Percentiles rank a stretch among this genome's conserved stretches.
phyloP scores from a whole-genome alignment of 2,113 vertebrate genomes.

The Melospiza melodia region DNA sequence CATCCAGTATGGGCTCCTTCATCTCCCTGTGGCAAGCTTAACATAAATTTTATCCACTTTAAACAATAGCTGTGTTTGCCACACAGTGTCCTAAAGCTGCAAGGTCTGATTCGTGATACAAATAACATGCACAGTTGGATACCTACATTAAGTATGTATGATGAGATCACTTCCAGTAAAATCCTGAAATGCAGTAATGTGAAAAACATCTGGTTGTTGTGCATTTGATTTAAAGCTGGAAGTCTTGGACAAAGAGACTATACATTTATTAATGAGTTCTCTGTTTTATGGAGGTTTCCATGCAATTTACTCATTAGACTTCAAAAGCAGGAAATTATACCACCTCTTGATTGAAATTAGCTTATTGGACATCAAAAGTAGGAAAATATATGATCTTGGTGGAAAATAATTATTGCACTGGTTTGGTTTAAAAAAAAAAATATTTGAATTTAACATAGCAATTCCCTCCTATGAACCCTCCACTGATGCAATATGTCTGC shows the following conservation, averaged over 20 bases:
- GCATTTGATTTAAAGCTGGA: constrained; percentile 76
- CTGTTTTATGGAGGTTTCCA: constrained; percentile 55
- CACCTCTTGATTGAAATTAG: constrained; percentile 4
- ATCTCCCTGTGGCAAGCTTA: not conserved
- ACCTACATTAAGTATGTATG: constrained; percentile 65
- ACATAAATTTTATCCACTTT: constrained; percentile 27
- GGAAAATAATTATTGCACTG: not conserved
- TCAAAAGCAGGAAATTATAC: constrained; percentile 19
- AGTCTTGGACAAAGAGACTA: constrained; percentile 57
- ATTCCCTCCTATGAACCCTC: not conserved
- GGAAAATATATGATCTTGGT: not conserved
- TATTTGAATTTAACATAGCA: not conserved
- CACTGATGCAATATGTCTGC: not conserved
- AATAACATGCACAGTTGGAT: constrained; percentile 74
- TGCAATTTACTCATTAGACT: constrained; percentile 47
- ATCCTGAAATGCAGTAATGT: constrained; percentile 71
- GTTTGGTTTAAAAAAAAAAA: not conserved
- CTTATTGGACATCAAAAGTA: constrained; percentile 36
- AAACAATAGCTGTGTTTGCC: constrained; percentile 42
- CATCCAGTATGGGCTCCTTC: constrained; percentile 12
- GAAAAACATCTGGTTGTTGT: constrained; percentile 79
- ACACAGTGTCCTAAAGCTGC: constrained; percentile 50
- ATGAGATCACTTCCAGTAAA: constrained; percentile 85
- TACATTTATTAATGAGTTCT: constrained; percentile 68
- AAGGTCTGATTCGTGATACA: constrained; percentile 48